A percentile compares a stretch with the other conserved stretches of the same genome.
These are phyloP conservation scores for Sanderia malayensis DNA, from an alignment of 30 jellyfish, hydroid and myxozoan species.

Conservation along the genomic window DNA sequence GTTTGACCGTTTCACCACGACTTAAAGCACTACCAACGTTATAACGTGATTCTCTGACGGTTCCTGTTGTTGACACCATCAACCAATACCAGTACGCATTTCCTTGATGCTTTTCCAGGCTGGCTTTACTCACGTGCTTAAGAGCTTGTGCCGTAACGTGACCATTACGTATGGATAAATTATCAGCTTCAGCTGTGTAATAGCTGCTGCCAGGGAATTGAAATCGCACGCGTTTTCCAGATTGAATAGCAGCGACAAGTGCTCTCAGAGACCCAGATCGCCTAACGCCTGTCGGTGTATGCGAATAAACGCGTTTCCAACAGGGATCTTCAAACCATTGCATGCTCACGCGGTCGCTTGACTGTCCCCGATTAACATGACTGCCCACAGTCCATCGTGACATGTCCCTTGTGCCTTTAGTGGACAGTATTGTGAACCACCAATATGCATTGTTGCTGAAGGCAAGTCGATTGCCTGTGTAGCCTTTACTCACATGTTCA, in stretches of 20 bases:
- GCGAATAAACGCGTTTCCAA: slow-evolving; percentile 2
- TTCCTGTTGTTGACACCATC: slow-evolving; percentile 11
- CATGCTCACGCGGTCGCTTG: background rate
- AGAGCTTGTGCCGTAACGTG: slow-evolving; percentile 7
- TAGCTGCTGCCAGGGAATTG: background rate
- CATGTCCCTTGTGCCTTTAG: slow-evolving; percentile 1
- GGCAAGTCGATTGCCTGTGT: background rate
- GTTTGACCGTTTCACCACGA: background rate
- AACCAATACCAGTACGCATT: slow-evolving; percentile 10
- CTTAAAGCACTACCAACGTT: background rate
- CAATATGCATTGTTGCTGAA: slow-evolving; percentile 5
- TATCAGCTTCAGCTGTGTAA: slow-evolving; percentile 10
- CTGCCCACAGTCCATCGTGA: slow-evolving; percentile 1
- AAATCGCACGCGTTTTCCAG: background rate
- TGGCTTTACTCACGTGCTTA: background rate
- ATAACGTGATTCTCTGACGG: slow-evolving; percentile 5
- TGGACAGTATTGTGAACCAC: slow-evolving; percentile 3
- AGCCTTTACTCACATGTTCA: background rate
- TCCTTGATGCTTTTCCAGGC: background rate
- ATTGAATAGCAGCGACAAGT: slow-evolving; percentile 1
- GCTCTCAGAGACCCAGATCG: background rate
- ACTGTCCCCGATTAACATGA: background rate
- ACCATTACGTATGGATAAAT: slow-evolving; percentile 1
- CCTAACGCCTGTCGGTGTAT: background rate
- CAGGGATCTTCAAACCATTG: background rate